Conservation (phyloP, 2,888 invertebrate genomes). For the Leucoptera coffeella region DNA sequence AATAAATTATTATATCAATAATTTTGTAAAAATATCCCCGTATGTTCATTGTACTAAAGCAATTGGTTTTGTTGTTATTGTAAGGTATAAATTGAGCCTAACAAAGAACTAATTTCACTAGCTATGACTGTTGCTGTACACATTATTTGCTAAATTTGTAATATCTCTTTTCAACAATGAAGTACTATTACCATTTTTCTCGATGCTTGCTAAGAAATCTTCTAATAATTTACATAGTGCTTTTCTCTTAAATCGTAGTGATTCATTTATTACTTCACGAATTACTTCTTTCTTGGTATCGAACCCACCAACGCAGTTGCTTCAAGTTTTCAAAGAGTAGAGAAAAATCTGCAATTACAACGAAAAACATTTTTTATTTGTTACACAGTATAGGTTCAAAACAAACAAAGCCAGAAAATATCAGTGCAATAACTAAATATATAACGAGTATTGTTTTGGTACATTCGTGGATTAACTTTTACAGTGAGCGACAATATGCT, state of each 20-base stretch:
- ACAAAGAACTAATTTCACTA: constrained; percentile 23
- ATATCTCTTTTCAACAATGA: constrained; percentile 21
- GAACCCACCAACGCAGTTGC: constrained; percentile 61
- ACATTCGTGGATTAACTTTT: too few species aligned
- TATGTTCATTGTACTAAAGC: too few species aligned
- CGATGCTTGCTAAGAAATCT: constrained; percentile 52
- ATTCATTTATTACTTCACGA: constrained; percentile 68
- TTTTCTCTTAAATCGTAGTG: constrained; percentile 71
- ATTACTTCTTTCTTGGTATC: constrained; percentile 65
- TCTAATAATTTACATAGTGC: constrained; percentile 62
- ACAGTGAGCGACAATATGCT: too few species aligned
- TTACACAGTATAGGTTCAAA: too few species aligned
- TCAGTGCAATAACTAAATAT: too few species aligned
- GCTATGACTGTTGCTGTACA: constrained; percentile 29
- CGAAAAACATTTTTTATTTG: too few species aligned
- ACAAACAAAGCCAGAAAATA: too few species aligned
- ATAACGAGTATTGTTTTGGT: too few species aligned
- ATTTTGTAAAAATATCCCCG: too few species aligned
- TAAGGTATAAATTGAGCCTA: too few species aligned
- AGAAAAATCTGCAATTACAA: constrained; percentile 58
- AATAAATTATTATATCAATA: too few species aligned
- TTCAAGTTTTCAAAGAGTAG: constrained; percentile 64
- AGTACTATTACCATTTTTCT: constrained; percentile 44
- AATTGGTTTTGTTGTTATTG: too few species aligned
- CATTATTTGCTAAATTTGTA: constrained; percentile 19